Conservation (phyloP, 2,888 invertebrate species). For the Epinotia nisella region DNA sequence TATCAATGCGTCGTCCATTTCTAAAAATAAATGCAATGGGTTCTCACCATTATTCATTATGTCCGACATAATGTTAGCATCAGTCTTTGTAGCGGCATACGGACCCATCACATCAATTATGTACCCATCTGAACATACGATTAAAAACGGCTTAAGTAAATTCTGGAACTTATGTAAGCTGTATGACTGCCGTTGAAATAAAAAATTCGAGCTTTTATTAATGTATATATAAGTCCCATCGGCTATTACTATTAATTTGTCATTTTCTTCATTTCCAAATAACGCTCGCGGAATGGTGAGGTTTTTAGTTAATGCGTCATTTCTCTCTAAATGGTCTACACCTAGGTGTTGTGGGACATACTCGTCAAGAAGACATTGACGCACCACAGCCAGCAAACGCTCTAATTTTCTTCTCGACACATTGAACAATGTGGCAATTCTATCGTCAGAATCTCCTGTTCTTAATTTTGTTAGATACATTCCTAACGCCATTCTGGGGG, state of each 20-base stretch:
- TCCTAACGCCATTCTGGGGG: too few species aligned
- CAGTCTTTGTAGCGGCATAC: not conserved
- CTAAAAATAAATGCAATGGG: slow-evolving; percentile 3
- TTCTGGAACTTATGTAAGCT: slow-evolving; percentile 7
- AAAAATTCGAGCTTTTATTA: not conserved
- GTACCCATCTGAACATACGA: slow-evolving; percentile 4
- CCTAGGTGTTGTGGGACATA: too few species aligned
- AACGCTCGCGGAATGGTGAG: too few species aligned
- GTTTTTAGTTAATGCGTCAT: too few species aligned
- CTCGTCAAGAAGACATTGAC: too few species aligned
- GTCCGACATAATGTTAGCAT: not conserved
- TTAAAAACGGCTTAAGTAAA: slow-evolving; percentile 1
- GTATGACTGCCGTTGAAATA: slow-evolving; percentile 1
- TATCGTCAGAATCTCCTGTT: too few species aligned
- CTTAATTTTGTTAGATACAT: too few species aligned
- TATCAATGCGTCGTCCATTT: slow-evolving; percentile 4
- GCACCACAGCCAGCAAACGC: too few species aligned
- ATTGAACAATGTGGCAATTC: too few species aligned
- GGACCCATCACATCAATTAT: slow-evolving; percentile 5
- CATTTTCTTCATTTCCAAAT: not conserved
- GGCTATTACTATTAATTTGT: not conserved
- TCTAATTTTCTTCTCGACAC: too few species aligned
- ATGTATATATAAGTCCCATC: not conserved
- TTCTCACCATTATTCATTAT: not conserved
- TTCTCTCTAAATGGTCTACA: too few species aligned